These are phyloP conservation scores for Origma solitaria DNA, from an alignment of 2,113 vertebrate genomes.

Conservation along the genomic window DNA sequence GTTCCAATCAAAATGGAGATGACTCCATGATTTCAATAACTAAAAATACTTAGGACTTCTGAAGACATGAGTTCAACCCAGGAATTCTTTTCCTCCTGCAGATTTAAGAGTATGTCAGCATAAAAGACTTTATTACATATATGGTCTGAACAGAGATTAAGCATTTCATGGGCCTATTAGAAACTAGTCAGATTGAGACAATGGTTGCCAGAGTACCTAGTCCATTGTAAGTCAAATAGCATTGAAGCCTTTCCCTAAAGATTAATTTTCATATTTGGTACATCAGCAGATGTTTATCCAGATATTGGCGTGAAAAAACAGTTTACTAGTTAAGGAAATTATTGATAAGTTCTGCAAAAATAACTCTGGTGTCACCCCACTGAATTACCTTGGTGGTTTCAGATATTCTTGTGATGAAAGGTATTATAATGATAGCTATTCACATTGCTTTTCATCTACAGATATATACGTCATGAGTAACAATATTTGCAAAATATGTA, in stretches of 20 bases:
- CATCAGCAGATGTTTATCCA: not conserved
- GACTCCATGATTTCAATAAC: not conserved
- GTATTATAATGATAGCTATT: not conserved
- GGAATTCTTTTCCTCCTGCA: not conserved
- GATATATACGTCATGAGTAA: not conserved
- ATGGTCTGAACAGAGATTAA: not conserved
- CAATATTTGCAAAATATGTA: not conserved
- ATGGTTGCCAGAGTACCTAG: not conserved
- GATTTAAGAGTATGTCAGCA: not conserved
- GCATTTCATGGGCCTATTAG: not conserved
- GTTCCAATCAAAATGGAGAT: not conserved
- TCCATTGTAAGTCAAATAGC: not conserved
- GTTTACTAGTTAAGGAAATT: not conserved
- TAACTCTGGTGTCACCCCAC: not conserved
- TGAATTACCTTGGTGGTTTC: not conserved
- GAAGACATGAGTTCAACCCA: not conserved
- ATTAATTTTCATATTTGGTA: not conserved
- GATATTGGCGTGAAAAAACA: not conserved
- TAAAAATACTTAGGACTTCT: not conserved
- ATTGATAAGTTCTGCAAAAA: not conserved
- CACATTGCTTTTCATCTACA: not conserved
- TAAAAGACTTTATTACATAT: not conserved
- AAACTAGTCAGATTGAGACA: not conserved
- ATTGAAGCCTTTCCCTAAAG: not conserved
- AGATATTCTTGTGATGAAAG: not conserved